Evolutionary conservation across 2,797 vertebrate genomes (phyloP).

Genomic region (Gadopsis bispinosus): DNA sequence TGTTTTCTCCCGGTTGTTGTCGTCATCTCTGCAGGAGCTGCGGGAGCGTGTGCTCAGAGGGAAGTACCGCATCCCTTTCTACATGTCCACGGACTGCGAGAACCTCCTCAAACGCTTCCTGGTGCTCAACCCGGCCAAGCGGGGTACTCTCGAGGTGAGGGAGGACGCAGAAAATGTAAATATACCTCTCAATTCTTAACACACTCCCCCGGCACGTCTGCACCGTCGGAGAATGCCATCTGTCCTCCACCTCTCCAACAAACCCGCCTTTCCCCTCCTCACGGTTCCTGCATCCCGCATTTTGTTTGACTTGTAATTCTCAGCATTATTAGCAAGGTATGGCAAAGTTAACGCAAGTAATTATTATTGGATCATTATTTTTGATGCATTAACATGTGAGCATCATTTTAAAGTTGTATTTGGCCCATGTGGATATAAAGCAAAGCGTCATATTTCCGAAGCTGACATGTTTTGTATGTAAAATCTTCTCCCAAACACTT

Average conservation of each 20-base stretch:
- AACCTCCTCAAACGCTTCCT: constrained; percentile 99
- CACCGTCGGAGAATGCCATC: constrained; percentile 65
- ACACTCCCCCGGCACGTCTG: constrained; percentile 36
- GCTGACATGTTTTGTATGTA: not conserved
- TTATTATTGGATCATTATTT: not conserved
- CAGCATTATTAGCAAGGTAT: not conserved
- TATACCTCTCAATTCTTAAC: constrained; percentile 63
- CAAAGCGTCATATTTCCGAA: not conserved
- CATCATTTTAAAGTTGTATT: not conserved
- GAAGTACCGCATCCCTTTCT: constrained; percentile 99
- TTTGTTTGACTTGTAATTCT: not conserved
- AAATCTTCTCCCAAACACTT: too few relatives aligned
- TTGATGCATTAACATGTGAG: not conserved
- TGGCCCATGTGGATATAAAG: not conserved
- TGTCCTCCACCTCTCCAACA: constrained; percentile 40
- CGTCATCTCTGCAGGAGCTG: constrained; percentile 87
- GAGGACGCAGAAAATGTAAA: constrained; percentile 77
- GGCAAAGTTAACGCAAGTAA: not conserved
- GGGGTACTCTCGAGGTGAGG: constrained; percentile 98
- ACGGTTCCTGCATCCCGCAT: constrained; percentile 11
- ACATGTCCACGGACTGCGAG: constrained; percentile 99
- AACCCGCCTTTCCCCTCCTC: not conserved
- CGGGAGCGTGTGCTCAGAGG: constrained; percentile 96
- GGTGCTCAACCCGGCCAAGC: constrained; percentile 97
- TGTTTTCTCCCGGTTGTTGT: constrained; percentile 15